phyloP scores from a whole-genome alignment of 2,113 vertebrate species.

The Marmota monax region DNA sequence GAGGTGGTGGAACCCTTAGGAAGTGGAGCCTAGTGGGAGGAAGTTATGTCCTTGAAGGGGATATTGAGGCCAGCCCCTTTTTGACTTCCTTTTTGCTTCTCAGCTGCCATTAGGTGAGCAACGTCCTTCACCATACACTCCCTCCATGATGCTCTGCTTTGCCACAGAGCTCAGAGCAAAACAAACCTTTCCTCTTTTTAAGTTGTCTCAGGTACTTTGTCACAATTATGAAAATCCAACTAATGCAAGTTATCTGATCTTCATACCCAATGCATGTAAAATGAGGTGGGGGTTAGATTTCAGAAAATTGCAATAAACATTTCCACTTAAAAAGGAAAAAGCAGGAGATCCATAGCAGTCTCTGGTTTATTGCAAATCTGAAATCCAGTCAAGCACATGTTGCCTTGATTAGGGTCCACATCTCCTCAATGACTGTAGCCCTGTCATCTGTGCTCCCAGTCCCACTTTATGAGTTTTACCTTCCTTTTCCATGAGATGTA shows the following conservation, averaged over 20 bases:
- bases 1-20: not conserved
- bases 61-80: too few species aligned
- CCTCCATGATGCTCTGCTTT: not conserved
- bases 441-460: not conserved
- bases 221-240: not conserved
- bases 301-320: not conserved
- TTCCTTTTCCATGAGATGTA: not conserved
- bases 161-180: not conserved
- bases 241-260: not conserved
- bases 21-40: not conserved
- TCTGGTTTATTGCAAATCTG: not conserved
- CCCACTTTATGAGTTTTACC: not conserved
- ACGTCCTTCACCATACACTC: not conserved
- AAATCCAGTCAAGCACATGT: not conserved
- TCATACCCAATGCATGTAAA: not conserved
- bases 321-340: not conserved
- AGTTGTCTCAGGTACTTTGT: not conserved
- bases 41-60: not conserved
- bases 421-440: not conserved
- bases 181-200: not conserved
- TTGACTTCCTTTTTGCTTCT: not conserved
- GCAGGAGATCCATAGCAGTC: too few species aligned
- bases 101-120: not conserved
- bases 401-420: not conserved
- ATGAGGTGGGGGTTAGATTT: not conserved